phyloP scores from a whole-genome alignment of 2,888 invertebrate genomes.

The Napeogenes inachia region DNA sequence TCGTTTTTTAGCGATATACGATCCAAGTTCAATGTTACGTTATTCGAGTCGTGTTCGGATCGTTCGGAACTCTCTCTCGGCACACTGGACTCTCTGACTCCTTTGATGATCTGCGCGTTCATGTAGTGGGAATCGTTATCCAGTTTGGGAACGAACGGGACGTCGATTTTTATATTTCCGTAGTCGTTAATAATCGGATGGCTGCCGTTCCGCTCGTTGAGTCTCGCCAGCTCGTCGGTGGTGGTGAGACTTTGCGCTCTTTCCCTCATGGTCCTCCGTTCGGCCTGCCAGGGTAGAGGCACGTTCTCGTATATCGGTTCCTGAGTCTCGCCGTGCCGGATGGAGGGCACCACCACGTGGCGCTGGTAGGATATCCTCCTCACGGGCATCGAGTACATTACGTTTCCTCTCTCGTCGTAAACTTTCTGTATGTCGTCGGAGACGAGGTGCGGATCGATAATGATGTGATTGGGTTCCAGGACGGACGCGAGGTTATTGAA shows the following conservation, averaged over 20 bases:
- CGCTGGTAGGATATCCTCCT: constrained; percentile 62
- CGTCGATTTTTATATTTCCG: constrained; percentile 39
- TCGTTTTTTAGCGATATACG: constrained; percentile 54
- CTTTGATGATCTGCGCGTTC: constrained; percentile 69
- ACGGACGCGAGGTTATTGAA: constrained; percentile 84
- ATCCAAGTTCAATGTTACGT: constrained; percentile 51
- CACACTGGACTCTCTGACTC: constrained; percentile 59
- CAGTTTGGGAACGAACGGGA: constrained; percentile 43
- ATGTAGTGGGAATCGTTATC: constrained; percentile 63
- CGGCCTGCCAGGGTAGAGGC: constrained; percentile 81
- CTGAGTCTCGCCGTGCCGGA: constrained; percentile 60
- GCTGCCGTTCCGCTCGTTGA: constrained; percentile 64
- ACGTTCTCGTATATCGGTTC: constrained; percentile 92
- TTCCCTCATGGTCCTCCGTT: constrained; percentile 53
- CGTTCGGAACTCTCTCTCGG: constrained; percentile 53
- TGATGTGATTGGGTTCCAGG: constrained; percentile 73
- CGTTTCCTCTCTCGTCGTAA: constrained; percentile 79
- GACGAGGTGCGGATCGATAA: constrained; percentile 76
- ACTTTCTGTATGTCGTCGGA: constrained; percentile 79
- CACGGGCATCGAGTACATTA: constrained; percentile 80
- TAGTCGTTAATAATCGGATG: constrained; percentile 55
- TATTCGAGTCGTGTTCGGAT: constrained; percentile 47
- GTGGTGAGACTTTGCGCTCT: constrained; percentile 84
- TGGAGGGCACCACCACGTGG: constrained; percentile 71
- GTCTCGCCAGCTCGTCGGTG: constrained; percentile 79